Conservation (phyloP, 2,797 vertebrate genomes). For the Peromyscus eremicus region DNA sequence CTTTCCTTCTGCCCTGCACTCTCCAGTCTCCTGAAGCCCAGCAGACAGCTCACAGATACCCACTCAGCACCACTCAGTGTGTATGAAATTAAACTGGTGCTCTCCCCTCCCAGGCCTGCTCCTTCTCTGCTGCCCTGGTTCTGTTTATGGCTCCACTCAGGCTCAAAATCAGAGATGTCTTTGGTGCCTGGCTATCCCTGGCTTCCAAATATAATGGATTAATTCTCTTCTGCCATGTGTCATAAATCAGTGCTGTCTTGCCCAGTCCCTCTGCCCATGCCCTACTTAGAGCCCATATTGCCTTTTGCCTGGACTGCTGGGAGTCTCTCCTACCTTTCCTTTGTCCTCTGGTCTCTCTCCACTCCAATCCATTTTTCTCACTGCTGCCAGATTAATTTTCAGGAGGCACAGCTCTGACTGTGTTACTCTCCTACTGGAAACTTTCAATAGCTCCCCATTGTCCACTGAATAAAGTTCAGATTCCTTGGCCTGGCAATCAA, state of each 20-base stretch:
- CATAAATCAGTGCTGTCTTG: slow-evolving; percentile 69
- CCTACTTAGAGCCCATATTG: slow-evolving; percentile 68
- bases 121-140: slow-evolving; percentile 46
- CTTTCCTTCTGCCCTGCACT: background rate
- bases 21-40: slow-evolving; percentile 40
- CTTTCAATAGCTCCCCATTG: slow-evolving; percentile 76
- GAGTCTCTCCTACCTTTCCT: slow-evolving; percentile 48
- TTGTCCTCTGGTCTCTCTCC: slow-evolving; percentile 51
- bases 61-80: slow-evolving; percentile 16
- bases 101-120: slow-evolving; percentile 35
- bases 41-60: background rate
- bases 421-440: slow-evolving; percentile 72
- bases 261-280: slow-evolving; percentile 67
- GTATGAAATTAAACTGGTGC: slow-evolving; percentile 67
- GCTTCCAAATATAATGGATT: slow-evolving; percentile 63
- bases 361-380: slow-evolving; percentile 64
- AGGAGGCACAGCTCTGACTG: slow-evolving; percentile 73
- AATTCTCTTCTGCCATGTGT: slow-evolving; percentile 46
- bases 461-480: slow-evolving; percentile 74
- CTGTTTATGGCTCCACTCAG: slow-evolving; percentile 71
- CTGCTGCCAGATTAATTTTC: slow-evolving; percentile 77
- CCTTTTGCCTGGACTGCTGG: slow-evolving; percentile 43
- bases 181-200: slow-evolving; percentile 60
- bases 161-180: slow-evolving; percentile 60
- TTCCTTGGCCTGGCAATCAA: slow-evolving; percentile 71